Percentiles rank a stretch among this genome's conserved stretches.
These are phyloP conservation scores for Engraulis encrasicolus DNA, from an alignment of 2,113 vertebrate species.

Conservation along the genomic window DNA sequence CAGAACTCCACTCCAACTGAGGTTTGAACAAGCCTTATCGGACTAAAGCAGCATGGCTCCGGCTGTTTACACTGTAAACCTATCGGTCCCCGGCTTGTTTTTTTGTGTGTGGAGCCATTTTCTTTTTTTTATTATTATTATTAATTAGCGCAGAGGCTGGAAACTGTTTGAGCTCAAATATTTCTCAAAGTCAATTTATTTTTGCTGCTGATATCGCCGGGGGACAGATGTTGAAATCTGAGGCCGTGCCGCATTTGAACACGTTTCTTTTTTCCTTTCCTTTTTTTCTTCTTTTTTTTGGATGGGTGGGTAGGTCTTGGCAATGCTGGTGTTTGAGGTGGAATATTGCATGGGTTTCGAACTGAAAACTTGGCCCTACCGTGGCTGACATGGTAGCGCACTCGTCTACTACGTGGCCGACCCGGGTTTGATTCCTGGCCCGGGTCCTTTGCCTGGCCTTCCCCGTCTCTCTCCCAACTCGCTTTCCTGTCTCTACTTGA, in stretches of 20 bases:
- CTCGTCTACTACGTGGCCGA: no score
- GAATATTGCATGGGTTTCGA: background rate
- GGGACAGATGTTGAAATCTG: constrained; percentile 63
- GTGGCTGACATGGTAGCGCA: background rate
- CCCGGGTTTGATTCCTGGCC: no score
- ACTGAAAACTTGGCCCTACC: no score
- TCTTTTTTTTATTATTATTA: constrained; percentile 34
- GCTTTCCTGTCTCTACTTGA: no score
- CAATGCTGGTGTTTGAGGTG: constrained; percentile 27
- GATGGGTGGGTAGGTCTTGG: constrained; percentile 1
- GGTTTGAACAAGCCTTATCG: constrained; percentile 66
- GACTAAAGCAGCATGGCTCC: constrained; percentile 45
- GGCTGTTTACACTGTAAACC: constrained; percentile 62
- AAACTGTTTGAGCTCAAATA: constrained; percentile 60
- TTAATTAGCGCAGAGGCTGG: constrained; percentile 55
- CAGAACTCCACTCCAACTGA: constrained; percentile 54
- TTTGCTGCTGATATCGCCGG: constrained; percentile 50
- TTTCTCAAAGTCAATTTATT: constrained; percentile 54
- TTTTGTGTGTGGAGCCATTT: constrained; percentile 33
- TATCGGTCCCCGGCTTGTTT: constrained; percentile 43
- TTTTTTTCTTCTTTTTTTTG: no score
- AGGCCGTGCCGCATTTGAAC: constrained; percentile 47
- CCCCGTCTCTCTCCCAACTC: no score
- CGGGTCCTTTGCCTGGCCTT: no score
- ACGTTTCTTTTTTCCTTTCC: constrained; percentile 33